These are phyloP conservation scores for Suillia variegata DNA, from an alignment of 2,888 invertebrate species.

Conservation along the genomic window DNA sequence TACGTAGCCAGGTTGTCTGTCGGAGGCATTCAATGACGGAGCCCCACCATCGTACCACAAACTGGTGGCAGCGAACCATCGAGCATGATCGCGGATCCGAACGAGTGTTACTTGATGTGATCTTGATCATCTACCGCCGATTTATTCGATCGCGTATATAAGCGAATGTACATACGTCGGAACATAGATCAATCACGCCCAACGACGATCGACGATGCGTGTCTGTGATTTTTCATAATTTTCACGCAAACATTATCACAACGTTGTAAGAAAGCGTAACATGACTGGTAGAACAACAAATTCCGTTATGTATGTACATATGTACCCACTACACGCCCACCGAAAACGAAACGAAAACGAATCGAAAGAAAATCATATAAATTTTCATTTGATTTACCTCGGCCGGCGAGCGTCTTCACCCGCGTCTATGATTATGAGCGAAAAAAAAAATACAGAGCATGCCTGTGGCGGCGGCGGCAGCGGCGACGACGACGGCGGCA, in stretches of 20 bases:
- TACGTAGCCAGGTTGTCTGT: slow-evolving; percentile 21
- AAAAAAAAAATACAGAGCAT: background rate
- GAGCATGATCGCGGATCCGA: too few species aligned
- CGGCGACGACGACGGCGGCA: slow-evolving; percentile 21
- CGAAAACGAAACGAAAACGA: background rate
- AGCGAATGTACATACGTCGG: too few species aligned
- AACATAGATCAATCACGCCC: slow-evolving; percentile 17
- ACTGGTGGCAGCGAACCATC: too few species aligned
- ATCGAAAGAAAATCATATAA: slow-evolving; percentile 40
- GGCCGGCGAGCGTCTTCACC: slow-evolving; percentile 5
- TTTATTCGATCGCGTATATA: too few species aligned
- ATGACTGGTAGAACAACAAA: slow-evolving; percentile 6
- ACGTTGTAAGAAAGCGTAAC: slow-evolving; percentile 19
- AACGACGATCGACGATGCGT: slow-evolving; percentile 17
- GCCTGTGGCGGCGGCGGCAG: slow-evolving; percentile 17
- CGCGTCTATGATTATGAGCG: too few species aligned
- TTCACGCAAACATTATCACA: slow-evolving; percentile 23
- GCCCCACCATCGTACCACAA: background rate
- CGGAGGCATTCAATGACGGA: background rate
- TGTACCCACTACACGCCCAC: background rate
- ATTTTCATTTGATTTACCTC: slow-evolving; percentile 54
- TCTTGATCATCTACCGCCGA: too few species aligned
- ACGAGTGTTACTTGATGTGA: too few species aligned
- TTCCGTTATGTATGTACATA: too few species aligned
- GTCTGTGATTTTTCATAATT: slow-evolving; percentile 27